Conservation (phyloP, 2,113 vertebrate species). For the Tiliqua scincoides region DNA sequence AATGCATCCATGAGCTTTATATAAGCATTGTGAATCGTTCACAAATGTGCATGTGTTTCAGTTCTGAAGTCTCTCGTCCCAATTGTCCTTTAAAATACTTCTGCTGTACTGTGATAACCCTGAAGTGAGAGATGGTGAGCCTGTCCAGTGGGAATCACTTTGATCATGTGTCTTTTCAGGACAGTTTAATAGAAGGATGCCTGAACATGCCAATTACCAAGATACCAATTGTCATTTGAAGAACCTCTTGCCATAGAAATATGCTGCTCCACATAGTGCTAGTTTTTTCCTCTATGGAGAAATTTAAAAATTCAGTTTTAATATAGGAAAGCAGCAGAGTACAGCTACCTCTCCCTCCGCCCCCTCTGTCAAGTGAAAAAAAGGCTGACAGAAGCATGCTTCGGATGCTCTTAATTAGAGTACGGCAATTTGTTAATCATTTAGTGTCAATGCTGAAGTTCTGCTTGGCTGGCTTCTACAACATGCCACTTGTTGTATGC, state of each 20-base stretch:
- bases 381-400: conserved; percentile 43
- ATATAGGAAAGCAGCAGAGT: conserved; percentile 59
- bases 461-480: conserved; percentile 39
- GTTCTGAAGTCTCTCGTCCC: neutral
- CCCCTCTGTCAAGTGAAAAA: conserved; percentile 56
- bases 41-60: neutral
- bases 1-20: neutral
- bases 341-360: conserved; percentile 43
- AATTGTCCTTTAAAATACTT: neutral
- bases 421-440: conserved; percentile 63
- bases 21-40: neutral
- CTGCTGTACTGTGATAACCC: neutral
- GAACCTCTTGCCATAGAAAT: conserved; percentile 54
- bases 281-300: conserved; percentile 12
- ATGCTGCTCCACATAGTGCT: conserved; percentile 34
- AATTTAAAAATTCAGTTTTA: conserved; percentile 49
- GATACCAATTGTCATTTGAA: conserved; percentile 61
- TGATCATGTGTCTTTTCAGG: conserved; percentile 45
- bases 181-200: conserved; percentile 57
- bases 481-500: conserved; percentile 19
- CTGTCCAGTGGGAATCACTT: neutral
- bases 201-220: conserved; percentile 55
- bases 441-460: conserved; percentile 59
- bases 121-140: neutral
- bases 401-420: conserved; percentile 59